Evolutionary conservation across 1,140 invertebrate species (phyloP), one percentile per base, ranked within the genome.

Genomic region (Atopsyche davidsoni): DNA sequence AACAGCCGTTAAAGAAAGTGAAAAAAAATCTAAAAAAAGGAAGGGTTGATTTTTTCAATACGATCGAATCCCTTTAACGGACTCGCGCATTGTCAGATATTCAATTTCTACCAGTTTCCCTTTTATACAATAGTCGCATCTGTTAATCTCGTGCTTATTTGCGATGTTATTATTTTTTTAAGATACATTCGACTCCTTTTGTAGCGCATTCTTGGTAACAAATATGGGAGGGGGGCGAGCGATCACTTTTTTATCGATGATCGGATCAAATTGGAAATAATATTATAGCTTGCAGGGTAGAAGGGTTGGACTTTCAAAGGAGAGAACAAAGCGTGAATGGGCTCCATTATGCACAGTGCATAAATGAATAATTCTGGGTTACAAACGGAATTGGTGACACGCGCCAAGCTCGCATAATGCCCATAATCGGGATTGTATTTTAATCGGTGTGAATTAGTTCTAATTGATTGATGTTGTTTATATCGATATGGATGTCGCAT

Each of bases 281-380:
- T 49, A 31, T 23, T n/a, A 18, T 18, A 38, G 14, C 23, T 28
- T 17, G 17, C 10, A 11, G 41, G 16, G 23, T 23, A 40, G 24
- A 56, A 47, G 54, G 48, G 45, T 56, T 51, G 38, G 34, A 7
- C 18, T 47, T 13, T 18, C 14, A 1, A 22, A 32, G 34, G 34
- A 38, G 23, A 23, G n/a, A 34, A 34, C n/a, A 34, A 3, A 34
- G 11, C 34, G 23, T 35, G 46, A 44, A 24, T 23, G 19, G 40
- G 3, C 16, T 39, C 24, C 28, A 46, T 50, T 44, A 51, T 39
- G 22, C 44, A 45, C 46, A 49, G 44, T 46, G 48, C 43, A 47
- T 56, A 56, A 51, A 48, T 52, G 46, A 57, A 57, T 57, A 57
- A 44, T 48, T 52, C 35, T 42, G 42, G 45, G 36, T 16, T 40